Conservation (phyloP, 2,113 vertebrate species). For the Rhea americana region DNA sequence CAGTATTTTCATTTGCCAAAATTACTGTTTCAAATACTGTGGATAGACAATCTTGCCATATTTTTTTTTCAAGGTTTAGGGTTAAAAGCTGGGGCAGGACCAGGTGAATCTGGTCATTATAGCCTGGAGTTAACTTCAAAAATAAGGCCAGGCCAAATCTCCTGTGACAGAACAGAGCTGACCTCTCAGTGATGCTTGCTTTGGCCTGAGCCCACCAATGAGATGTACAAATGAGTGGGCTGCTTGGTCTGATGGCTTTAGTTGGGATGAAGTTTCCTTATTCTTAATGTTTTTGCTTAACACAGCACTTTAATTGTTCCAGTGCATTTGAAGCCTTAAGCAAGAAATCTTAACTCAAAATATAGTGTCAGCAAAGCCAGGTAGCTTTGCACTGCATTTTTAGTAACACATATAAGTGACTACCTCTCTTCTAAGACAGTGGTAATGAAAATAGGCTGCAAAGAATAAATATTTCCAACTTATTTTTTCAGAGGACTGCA, state of each 20-base stretch:
- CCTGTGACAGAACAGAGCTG: background rate
- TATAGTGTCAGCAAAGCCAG: background rate
- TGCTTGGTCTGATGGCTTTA: background rate
- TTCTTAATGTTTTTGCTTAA: background rate
- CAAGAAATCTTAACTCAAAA: constrained; percentile 1
- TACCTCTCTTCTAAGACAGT: background rate
- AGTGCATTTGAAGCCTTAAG: background rate
- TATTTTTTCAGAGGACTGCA: background rate
- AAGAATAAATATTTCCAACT: constrained; percentile 1
- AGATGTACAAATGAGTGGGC: background rate
- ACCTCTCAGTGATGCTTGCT: background rate
- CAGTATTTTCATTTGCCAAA: background rate
- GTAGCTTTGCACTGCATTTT: constrained; percentile 29
- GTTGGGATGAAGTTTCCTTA: background rate
- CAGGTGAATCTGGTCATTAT: background rate
- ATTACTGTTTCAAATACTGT: background rate
- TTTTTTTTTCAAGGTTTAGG: background rate
- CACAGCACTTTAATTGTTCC: background rate
- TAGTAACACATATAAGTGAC: background rate
- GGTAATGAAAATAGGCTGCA: constrained; percentile 2
- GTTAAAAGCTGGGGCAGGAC: background rate
- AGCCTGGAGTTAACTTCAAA: background rate
- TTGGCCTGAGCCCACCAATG: background rate
- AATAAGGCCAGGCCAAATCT: background rate
- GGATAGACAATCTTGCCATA: background rate